Evolutionary conservation across 2,888 invertebrate species (phyloP), one percentile per base, ranked within the genome.

Genomic region (Microctonus hyperodae): DNA sequence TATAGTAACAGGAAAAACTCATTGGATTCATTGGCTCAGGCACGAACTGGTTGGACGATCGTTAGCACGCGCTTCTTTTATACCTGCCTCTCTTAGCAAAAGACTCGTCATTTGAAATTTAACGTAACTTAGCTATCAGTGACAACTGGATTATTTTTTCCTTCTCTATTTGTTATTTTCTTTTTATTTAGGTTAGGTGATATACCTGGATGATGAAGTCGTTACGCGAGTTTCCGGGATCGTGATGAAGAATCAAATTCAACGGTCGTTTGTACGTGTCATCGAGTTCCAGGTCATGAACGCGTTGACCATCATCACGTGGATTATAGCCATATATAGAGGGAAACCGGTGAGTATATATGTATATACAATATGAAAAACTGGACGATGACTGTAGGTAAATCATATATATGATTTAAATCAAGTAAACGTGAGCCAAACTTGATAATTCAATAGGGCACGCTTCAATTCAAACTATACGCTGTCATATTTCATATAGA

Each of bases 51-150:
- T 35, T 20, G 35, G 9, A 69, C 53, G 57, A 64, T 71, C 71
- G 72, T 72, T 71, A 72, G 72, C 73, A 73, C 73, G 72, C 71
- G 73, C 48, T 44, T 23, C 23, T 20, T 31, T 22, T 61, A 53
- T 63, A 64, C 66, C 66, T 66, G 65, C 51, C 33, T 10, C 40
- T n/a, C 3, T 33, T 51, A 33, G 22, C 31, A 48, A 48, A 23
- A 25, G 23, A 25, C 40, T 64, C 51, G 44, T 23, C 35, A 31
- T 25, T 57, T 28, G 35, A 62, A 65, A 65, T 59, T 22, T 23
- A 65, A 65, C 66, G 48, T 51, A 53, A 50, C 23, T n/a, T n/a
- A n/a, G n/a, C 58, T 69, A 69, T 69, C 60, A 60, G 56, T 66
- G 48, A 66, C 64, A 57, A 60, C 63, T 63, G 31, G 55, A 65